A percentile compares a stretch with the other conserved stretches of the same genome.
Evolutionary conservation across 2,113 vertebrate genomes (phyloP).

Genomic region (Taxidea taxus): DNA sequence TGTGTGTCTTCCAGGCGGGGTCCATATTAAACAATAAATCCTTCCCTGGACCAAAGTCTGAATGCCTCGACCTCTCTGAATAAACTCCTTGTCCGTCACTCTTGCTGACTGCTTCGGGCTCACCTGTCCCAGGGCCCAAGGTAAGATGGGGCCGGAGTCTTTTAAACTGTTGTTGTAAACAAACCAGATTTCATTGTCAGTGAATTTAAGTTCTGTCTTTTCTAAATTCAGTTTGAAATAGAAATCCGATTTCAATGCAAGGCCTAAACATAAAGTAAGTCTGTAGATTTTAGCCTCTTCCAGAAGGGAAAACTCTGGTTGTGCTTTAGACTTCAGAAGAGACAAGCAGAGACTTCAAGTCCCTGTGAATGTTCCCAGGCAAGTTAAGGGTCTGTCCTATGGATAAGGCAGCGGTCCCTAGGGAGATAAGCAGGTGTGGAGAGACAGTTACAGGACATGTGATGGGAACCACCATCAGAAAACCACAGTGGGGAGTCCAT

Average conservation of each 20-base stretch:
- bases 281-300: background rate
- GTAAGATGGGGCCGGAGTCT: background rate
- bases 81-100: background rate
- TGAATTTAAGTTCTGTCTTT: background rate
- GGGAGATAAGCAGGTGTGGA: background rate
- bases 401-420: background rate
- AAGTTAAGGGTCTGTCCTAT: background rate
- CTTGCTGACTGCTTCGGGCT: background rate
- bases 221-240: background rate
- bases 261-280: background rate
- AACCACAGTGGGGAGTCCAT: background rate
- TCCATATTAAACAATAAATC: background rate
- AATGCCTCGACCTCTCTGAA: background rate
- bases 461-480: background rate
- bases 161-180: background rate
- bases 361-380: background rate
- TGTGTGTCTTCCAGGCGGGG: background rate
- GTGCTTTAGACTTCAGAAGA: background rate
- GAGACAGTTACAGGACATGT: background rate
- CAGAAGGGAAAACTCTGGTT: background rate
- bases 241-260: background rate
- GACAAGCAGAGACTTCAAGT: background rate
- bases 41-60: background rate
- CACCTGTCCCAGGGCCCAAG: background rate
- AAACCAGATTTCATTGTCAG: background rate